phyloP scores from a whole-genome alignment of 2,888 invertebrate species.

The Odontothrips loti region DNA sequence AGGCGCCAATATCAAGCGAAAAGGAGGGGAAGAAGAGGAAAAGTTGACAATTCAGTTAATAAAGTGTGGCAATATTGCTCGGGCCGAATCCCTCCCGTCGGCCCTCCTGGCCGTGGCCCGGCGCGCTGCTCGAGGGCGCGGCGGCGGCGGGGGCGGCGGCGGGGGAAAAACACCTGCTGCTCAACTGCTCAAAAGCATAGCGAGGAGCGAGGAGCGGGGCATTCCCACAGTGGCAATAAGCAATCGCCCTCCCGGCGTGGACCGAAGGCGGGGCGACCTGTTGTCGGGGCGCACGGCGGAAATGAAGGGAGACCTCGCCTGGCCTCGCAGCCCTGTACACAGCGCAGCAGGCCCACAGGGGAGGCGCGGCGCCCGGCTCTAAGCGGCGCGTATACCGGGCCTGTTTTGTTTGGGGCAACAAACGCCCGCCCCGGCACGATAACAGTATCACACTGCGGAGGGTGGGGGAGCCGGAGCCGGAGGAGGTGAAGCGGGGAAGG shows the following conservation, averaged over 20 bases:
- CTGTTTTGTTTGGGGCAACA: too few relatives aligned
- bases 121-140: neutral
- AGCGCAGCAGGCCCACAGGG: too few relatives aligned
- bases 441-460: too few relatives aligned
- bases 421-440: too few relatives aligned
- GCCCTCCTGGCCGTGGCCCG: neutral
- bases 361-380: too few relatives aligned
- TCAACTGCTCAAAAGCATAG: too few relatives aligned
- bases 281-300: too few relatives aligned
- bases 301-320: too few relatives aligned
- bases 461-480: neutral
- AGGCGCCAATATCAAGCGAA: constrained; percentile 17
- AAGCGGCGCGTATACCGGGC: too few relatives aligned
- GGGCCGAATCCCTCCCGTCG: neutral
- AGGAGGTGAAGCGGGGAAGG: neutral
- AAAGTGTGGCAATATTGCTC: constrained; percentile 5
- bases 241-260: neutral
- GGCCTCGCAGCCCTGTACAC: too few relatives aligned
- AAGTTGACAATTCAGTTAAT: constrained; percentile 18
- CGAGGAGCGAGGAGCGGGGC: too few relatives aligned
- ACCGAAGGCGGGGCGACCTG: too few relatives aligned
- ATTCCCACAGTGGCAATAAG: neutral
- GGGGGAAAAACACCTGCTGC: neutral
- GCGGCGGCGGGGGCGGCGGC: neutral
- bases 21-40: neutral